These are phyloP conservation scores for Squalus acanthias DNA, from an alignment of 2,797 vertebrate species.

Conservation along the genomic window DNA sequence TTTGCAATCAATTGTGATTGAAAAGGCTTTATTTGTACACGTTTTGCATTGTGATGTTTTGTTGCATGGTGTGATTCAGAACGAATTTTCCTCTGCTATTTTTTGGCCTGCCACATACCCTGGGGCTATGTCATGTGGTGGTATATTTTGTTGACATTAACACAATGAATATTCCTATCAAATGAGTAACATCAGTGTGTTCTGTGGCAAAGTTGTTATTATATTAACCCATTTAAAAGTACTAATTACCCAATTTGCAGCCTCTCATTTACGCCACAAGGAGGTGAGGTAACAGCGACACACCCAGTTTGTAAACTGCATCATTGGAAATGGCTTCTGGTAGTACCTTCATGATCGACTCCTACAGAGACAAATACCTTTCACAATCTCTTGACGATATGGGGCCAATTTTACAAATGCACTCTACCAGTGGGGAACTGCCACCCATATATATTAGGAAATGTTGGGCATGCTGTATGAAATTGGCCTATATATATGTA, in stretches of 20 bases:
- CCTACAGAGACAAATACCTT: background rate
- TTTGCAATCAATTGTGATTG: background rate
- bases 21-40: background rate
- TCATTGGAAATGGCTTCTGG: background rate
- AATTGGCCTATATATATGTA: background rate
- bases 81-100: background rate
- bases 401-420: background rate
- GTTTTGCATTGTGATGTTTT: background rate
- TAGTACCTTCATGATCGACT: background rate
- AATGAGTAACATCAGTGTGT: background rate
- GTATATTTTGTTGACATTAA: background rate
- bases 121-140: background rate
- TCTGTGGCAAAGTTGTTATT: constrained; percentile 7
- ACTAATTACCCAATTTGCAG: constrained; percentile 7
- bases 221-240: constrained; percentile 2
- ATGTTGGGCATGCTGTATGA: background rate
- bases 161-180: background rate
- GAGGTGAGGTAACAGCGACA: background rate
- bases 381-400: background rate
- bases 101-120: background rate
- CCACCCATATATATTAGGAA: background rate
- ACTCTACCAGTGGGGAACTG: background rate
- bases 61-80: background rate
- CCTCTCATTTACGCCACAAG: background rate
- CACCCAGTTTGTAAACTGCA: background rate